Conservation (phyloP, 2,888 invertebrate species). For the Pseudoips prasinana region DNA sequence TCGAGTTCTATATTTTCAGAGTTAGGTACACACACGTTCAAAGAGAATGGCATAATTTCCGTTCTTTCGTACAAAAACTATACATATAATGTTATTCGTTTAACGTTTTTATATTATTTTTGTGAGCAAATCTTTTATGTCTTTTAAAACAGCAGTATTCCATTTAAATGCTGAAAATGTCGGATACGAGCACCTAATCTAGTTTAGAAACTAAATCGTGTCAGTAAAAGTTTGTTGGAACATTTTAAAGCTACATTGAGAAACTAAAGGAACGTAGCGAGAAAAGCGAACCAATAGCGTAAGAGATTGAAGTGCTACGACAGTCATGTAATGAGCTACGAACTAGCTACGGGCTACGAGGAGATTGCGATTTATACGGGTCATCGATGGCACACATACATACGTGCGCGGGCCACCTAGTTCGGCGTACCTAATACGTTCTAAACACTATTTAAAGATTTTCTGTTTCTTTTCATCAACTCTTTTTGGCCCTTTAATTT, state of each 20-base stretch:
- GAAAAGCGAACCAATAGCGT: slow-evolving; percentile 44
- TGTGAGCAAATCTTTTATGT: too few relatives aligned
- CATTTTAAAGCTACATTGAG: slow-evolving; percentile 17
- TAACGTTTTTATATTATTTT: too few relatives aligned
- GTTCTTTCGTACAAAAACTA: too few relatives aligned
- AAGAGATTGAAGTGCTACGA: slow-evolving; percentile 56
- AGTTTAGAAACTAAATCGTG: background rate
- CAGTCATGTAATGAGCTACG: slow-evolving; percentile 47
- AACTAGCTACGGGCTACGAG: slow-evolving; percentile 36
- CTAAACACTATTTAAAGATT: too few relatives aligned
- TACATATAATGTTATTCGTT: too few relatives aligned
- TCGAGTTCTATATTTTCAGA: background rate
- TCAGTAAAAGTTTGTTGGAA: slow-evolving; percentile 1
- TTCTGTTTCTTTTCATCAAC: too few relatives aligned
- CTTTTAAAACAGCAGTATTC: too few relatives aligned
- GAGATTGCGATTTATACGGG: slow-evolving; percentile 38
- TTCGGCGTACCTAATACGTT: background rate
- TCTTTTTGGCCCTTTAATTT: too few relatives aligned
- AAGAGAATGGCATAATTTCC: too few relatives aligned
- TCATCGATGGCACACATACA: slow-evolving; percentile 33
- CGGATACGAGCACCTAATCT: too few relatives aligned
- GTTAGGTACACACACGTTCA: too few relatives aligned
- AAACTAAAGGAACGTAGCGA: slow-evolving; percentile 29
- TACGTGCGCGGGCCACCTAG: slow-evolving; percentile 12
- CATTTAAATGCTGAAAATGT: too few relatives aligned